Base-by-base conservation (phyloP, 1,140 invertebrate species). In the Vanessa atalanta region DNA sequence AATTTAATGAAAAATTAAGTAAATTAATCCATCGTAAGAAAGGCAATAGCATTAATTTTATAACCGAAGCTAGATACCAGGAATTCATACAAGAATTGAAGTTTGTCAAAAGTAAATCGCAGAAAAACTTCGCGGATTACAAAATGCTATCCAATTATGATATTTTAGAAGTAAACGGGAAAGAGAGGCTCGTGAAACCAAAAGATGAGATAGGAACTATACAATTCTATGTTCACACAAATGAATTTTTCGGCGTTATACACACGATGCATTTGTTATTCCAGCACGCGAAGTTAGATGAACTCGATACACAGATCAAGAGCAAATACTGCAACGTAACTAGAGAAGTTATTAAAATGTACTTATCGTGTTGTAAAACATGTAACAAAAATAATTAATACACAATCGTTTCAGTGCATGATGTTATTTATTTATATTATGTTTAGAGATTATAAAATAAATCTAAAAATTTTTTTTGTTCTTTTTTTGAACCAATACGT, bases 261-360 rank as follows among this genome's bases (percentile, higher is more conserved):
- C 88, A 92, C 26, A 89, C 88, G 14, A 88, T 89, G 61, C 88
- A 92, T 77, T 75, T 90, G 47, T 75, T 92, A 23, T 85, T 85
- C 66, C 70, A 84, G 6, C 89, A 91, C 75, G 82, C 85, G 6
- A 67, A 84, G 73, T 79, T 77, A 79, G 82, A 87, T 64, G 70
- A 73, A 15, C 84, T 91, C 78, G 83, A 88, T 50, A 37, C 37
- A 0, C 78, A 87, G 73, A 74, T 88, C 9, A 91, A 90, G 80
- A 81, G 76, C 0, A 88, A 88, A 76, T 89, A 88, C 76, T 91
- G 88, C 79, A 91, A 91, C 78, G 76, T 91, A 26, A 87, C 89
- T 2, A 88, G 87, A 77, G 87, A 90, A 72, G 84, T 83, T 15
- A 86, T 90, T 1, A 89, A 84, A 79, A 68, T 90, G 3, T 91